Evolutionary conservation across 1,140 invertebrate genomes (phyloP), one percentile per base, ranked within the genome.

Genomic region (Euglossa dilemma): DNA sequence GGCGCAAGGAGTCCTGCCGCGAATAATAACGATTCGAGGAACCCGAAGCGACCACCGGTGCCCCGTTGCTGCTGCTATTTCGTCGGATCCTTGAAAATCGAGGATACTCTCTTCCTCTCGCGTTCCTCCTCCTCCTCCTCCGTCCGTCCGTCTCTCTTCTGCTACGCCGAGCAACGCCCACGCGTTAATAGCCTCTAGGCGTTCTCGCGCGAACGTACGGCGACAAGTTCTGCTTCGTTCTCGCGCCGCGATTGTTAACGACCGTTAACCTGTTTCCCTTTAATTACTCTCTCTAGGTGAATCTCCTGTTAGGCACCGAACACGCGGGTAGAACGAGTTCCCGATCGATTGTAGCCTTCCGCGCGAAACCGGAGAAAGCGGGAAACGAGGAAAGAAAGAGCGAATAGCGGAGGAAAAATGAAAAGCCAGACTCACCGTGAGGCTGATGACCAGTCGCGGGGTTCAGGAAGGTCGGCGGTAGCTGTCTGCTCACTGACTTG

Each of bases 401-500:
- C 1, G 36, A 36, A n/a, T n/a, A n/a, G n/a, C n/a, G n/a, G n/a
- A n/a, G n/a, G n/a, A n/a, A n/a, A n/a, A n/a, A n/a, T n/a, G n/a
- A 20, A 23, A 67, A 80, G 36, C 57, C 12, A 6, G 61, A 88
- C 89, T 92, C 82, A 92, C 91, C 90, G 86, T 92, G 92, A 76
- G 84, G 69, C 64, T 90, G 92, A 67, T 93, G 92, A 84, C 91
- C 90, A 59, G 85, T 89, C 75, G 88, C 89, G 45, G 93, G 93
- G 71, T 93, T 94, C 66, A 94, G 85, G 64, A 94, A 94, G 80
- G 91, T 93, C 45, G 93, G 91, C 71, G 93, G 94, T 81, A 95
- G 85, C 80, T 95, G 93, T 82, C 93, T 92, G 85, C 92, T 93
- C 80, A 95, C 91, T 80, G 93, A 91, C 85, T 95, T 95, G 23